These are phyloP conservation scores for Motacilla tschutschensis DNA, from an alignment of 2,113 vertebrate species.

Conservation along the genomic window DNA sequence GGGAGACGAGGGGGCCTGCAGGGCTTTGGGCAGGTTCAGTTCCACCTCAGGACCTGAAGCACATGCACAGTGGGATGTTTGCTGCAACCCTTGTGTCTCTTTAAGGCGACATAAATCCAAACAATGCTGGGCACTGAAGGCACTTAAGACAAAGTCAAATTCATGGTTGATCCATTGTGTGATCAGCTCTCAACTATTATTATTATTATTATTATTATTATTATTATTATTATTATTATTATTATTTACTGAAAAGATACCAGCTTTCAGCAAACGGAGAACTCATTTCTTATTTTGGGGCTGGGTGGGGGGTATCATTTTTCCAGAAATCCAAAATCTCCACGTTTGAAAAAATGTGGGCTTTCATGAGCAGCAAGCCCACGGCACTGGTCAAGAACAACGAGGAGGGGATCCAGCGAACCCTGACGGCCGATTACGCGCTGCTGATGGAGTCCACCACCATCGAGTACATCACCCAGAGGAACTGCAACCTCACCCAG, in stretches of 20 bases:
- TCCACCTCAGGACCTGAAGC: neutral
- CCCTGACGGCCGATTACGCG: slow-evolving; percentile 91
- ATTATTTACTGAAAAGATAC: neutral
- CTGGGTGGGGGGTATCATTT: neutral
- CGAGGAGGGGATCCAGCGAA: slow-evolving; percentile 93
- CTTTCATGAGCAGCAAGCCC: slow-evolving; percentile 97
- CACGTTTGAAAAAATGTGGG: slow-evolving; percentile 99
- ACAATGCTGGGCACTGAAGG: fast-evolving
- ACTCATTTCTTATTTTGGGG: slow-evolving; percentile 1
- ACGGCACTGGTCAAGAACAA: slow-evolving; percentile 93
- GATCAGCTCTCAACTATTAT: neutral
- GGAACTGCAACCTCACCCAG: slow-evolving; percentile 97
- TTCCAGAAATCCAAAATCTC: slow-evolving; percentile 96
- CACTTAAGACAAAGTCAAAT: neutral
- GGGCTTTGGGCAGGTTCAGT: neutral
- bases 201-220: neutral
- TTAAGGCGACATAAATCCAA: neutral
- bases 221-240: too few species aligned
- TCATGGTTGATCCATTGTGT: too few species aligned
- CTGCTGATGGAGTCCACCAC: slow-evolving; percentile 96
- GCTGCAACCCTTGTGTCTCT: neutral
- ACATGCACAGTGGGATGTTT: neutral
- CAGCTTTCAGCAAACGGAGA: neutral
- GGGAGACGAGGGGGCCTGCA: neutral
- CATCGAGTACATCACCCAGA: slow-evolving; percentile 93